Percentiles rank a stretch among this genome's conserved stretches.
phyloP scores from a whole-genome alignment of 2,113 vertebrate genomes.

The Riparia riparia region DNA sequence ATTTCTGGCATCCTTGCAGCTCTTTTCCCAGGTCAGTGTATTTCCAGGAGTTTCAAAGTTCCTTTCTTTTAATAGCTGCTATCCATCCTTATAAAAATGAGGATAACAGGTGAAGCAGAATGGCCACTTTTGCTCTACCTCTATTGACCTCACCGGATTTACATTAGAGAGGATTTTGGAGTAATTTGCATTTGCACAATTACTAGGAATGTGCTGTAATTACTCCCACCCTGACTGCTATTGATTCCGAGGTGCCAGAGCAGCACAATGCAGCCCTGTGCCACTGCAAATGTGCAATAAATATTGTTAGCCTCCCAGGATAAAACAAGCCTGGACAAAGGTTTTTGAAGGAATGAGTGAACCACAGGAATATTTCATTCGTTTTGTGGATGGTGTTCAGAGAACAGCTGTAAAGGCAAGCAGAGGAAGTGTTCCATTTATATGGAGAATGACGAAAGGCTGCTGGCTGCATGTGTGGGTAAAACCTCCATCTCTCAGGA shows the following conservation, averaged over 20 bases:
- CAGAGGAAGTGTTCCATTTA: slow-evolving; percentile 10
- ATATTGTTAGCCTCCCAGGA: background rate
- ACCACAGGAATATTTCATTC: background rate
- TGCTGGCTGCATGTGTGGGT: background rate
- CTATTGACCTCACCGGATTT: slow-evolving; percentile 50
- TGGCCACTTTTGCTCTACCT: slow-evolving; percentile 1
- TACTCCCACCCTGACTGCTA: background rate
- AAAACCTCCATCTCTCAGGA: background rate
- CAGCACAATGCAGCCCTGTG: background rate
- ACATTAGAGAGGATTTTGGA: slow-evolving; percentile 28
- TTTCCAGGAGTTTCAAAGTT: slow-evolving; percentile 11
- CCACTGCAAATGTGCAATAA: background rate
- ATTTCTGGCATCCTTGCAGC: background rate
- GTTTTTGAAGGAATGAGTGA: background rate
- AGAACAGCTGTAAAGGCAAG: slow-evolving; percentile 1
- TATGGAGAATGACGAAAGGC: background rate
- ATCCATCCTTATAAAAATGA: slow-evolving; percentile 32
- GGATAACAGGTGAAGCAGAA: background rate
- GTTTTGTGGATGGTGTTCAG: background rate
- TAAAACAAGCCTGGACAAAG: background rate
- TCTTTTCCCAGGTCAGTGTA: slow-evolving; percentile 14
- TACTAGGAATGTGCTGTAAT: background rate
- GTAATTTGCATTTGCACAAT: slow-evolving; percentile 40
- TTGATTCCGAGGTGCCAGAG: background rate
- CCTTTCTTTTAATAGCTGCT: background rate